Percentiles rank a stretch among this genome's conserved stretches.
phyloP scores from a whole-genome alignment of 2,888 invertebrate species.

The Tachina lurida region DNA sequence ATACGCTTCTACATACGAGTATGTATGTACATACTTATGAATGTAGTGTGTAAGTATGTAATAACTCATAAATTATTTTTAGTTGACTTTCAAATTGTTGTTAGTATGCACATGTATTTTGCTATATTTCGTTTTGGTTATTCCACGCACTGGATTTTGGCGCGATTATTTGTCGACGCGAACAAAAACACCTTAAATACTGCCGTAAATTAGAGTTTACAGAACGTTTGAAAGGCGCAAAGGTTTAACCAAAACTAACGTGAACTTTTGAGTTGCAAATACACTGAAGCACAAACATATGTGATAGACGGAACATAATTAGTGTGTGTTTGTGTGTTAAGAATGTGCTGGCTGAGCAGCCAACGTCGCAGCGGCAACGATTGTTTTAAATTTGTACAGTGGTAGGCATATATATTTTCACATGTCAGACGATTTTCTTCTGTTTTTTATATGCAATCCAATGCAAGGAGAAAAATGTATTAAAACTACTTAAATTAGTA shows the following conservation, averaged over 20 bases:
- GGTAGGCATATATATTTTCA: no score
- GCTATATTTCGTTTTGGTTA: slow-evolving; percentile 8
- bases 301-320: neutral
- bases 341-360: neutral
- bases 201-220: neutral
- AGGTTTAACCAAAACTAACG: slow-evolving; percentile 62
- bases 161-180: neutral
- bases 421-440: no score
- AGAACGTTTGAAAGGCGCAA: slow-evolving; percentile 54
- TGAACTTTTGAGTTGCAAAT: slow-evolving; percentile 49
- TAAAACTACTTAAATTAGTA: no score
- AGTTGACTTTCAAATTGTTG: slow-evolving; percentile 10
- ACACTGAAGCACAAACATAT: slow-evolving; percentile 17
- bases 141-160: neutral
- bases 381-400: slow-evolving; percentile 4
- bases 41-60: neutral
- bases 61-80: slow-evolving; percentile 26
- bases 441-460: no score
- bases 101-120: slow-evolving; percentile 7
- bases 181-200: slow-evolving; percentile 28
- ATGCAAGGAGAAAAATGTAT: no score
- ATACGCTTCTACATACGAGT: neutral
- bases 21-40: no score
- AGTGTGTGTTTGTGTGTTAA: neutral
- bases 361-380: slow-evolving; percentile 15